Base-by-base conservation (phyloP, 30 jellyfish, hydroid and myxozoan species). In the Catostylus mosaicus region DNA sequence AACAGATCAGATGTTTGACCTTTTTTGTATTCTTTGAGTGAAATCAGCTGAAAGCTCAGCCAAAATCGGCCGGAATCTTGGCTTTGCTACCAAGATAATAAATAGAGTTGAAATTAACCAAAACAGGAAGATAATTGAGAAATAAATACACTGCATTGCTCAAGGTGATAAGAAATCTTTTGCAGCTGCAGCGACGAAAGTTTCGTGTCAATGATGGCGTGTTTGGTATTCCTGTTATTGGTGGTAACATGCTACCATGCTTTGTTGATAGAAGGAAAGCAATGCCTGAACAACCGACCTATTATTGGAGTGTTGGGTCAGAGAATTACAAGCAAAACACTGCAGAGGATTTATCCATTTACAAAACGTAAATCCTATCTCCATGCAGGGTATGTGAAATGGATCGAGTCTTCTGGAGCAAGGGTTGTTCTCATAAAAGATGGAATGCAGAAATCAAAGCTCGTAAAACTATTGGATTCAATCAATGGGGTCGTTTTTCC, bases 401-500 rank as follows among this genome's bases (percentile, higher is more conserved):
- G 74, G 74, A 59, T 54, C 59, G 90, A 80, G 47, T 52, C 90
- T 8, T 51, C 77, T 9, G 90, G 90, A 31, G 90, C 90, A 8
- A 35, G 83, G 67, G 90, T 80, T 12, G 83, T 52, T 1, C 90
- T 80, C 29, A 68, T 80, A 43, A 71, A 60, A 33, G 83, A 65
- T 30, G 83, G 65, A 32, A 40, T 68, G 68, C 12, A 36, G 35
- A 36, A 40, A 27, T 52, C 26, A 33, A 52, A 64, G 31, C 65
- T 80, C 18, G 33, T 11, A n/a, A 63, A 65, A 22, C 75, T 80
- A 27, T 48, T 80, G 37, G 56, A 34, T 34, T 65, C 84, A 0
- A 68, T 80, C 24, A 80, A 80, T 30, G 90, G 90, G 26, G 90
- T 80, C 29, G 56, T 80, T 2, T 67, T 80, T 30, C 90, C 90